Base-by-base conservation (phyloP, 2,113 vertebrate species). In the Mungos mungo region DNA sequence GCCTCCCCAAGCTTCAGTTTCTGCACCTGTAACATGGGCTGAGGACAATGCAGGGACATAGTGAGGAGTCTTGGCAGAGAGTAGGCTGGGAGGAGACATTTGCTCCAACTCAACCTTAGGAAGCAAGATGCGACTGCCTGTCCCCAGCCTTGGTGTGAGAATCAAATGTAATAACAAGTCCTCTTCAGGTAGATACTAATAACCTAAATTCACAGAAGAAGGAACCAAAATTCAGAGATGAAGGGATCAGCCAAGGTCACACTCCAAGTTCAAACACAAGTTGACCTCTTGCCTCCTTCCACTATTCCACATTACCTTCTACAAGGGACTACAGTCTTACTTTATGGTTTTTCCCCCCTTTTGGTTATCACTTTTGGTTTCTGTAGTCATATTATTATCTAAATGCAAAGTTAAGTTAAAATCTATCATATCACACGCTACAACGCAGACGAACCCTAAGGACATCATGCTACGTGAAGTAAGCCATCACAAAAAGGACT, bases 1-100 rank as follows among this genome's bases (percentile, higher is more conserved):
- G 31, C 35, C 35, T 86, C 79, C 45, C 35, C 27, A 45, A 85
- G 66, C 87, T 77, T 93, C 65, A 27, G 35, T 90, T 90, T 91
- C 23, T 38, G 66, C 72, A 47, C 60, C 35, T 82, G 7, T 68
- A 47, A 81, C 31, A 60, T 50, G 52, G 88, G 47, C 41, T 41
- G 79, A 74, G 71, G 74, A 52, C 3, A 4, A n/a, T 27, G 16
- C 1, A 0, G 31, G 35, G n/a, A 80, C 84, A 23, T 19, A 41
- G 47, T 2, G 0, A 77, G 25, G 45, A 66, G 33, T 41, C 69
- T 41, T 33, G 71, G 68, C 90, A 25, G 38, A 65, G 35, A 77
- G 47, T 3, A 0, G 1, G 35, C 14, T 54, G 71, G 19, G 50
- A 77, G 41, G 31, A 38, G 11, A 72, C 0, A 0, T 19, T 50